Evolutionary conservation across 1,140 invertebrate species (phyloP), one percentile per base, ranked within the genome.

Genomic region (Drosophila teissieri): DNA sequence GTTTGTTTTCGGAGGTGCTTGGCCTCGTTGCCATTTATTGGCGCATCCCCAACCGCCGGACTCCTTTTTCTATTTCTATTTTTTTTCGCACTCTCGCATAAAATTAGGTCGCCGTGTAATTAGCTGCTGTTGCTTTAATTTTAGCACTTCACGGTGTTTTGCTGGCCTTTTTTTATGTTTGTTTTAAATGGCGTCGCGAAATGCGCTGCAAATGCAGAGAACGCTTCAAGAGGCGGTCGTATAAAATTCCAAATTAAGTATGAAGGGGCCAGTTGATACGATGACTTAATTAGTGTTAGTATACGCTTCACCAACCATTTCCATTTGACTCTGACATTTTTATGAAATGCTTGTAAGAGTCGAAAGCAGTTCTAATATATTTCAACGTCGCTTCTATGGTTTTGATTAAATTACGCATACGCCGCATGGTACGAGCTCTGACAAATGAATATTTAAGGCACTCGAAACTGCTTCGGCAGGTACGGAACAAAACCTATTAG

Each of bases 1-100:
- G 80, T 88, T 89, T 88, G 80, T 83, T 76, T 89, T 79, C 77
- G 51, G 75, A 88, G 84, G 84, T 88, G 84, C 84, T 88, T 88
- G 84, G 84, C 84, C 84, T 74, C 84, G 80, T 88, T 88, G 84
- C 80, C 85, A 80, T 89, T 88, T 89, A 88, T 88, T 88, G 84
- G 85, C 68, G 52, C 70, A 52, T 40, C 62, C 73, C 67, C 49
- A 48, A n/a, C 15, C 22, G 39, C 24, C 34, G 10, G 46, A 39
- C 14, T 54, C 46, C 63, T 83, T 88, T 73, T n/a, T n/a, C n/a
- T n/a, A n/a, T n/a, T n/a, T n/a, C n/a, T n/a, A n/a, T n/a, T n/a
- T n/a, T 78, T 78, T 83, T 73, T 80, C 84, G 64, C 80, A 89
- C 79, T 89, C 65, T 83, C 63, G 54, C 80, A 73, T 57, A 55